Conservation (phyloP, 1,140 invertebrate species). For the Cryptotermes secundus region DNA sequence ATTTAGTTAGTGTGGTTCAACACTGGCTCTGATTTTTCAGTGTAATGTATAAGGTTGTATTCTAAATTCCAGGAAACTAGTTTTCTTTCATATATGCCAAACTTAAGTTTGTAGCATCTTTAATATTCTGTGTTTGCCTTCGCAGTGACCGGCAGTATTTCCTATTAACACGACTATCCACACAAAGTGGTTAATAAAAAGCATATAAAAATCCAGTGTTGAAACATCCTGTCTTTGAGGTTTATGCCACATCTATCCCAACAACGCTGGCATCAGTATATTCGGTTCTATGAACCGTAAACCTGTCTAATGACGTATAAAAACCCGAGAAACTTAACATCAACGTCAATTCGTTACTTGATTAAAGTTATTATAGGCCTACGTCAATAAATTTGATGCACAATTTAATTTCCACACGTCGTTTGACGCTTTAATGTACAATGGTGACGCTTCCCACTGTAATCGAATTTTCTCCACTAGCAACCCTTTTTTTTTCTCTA, state of each 20-base stretch:
- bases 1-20: too few species aligned
- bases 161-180: neutral
- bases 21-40: too few species aligned
- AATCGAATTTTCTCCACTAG: conserved; percentile 17
- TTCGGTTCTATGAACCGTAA: neutral
- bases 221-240: neutral
- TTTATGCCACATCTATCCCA: neutral
- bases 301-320: neutral
- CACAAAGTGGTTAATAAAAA: neutral
- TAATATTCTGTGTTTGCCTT: too few species aligned
- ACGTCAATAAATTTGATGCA: conserved; percentile 10
- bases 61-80: too few species aligned
- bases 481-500: neutral
- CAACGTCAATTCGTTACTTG: neutral
- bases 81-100: too few species aligned
- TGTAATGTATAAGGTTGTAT: too few species aligned
- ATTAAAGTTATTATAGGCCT: neutral
- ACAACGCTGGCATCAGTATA: neutral
- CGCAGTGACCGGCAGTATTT: neutral
- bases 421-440: conserved; percentile 9
- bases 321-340: conserved; percentile 3
- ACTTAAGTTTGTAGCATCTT: too few species aligned
- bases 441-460: neutral
- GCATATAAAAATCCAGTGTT: neutral
- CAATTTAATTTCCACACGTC: neutral